Conservation (phyloP, 2,888 invertebrate species). For the Brassicogethes aeneus region DNA sequence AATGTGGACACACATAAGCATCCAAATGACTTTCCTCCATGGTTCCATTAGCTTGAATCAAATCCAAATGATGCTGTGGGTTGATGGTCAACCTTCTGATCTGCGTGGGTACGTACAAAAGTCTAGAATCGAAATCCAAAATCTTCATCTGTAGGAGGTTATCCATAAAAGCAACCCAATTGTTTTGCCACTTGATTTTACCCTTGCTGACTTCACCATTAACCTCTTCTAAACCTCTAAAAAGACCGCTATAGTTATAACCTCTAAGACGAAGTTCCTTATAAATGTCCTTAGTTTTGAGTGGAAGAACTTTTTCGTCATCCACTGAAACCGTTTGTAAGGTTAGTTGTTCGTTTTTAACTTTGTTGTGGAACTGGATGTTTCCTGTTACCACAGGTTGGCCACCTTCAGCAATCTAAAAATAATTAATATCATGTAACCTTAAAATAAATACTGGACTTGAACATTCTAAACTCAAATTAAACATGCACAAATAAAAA, state of each 20-base stretch:
- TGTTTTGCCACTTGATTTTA: conserved; percentile 60
- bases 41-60: background rate
- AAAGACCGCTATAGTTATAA: conserved; percentile 42
- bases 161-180: conserved; percentile 85
- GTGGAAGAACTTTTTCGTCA: no score
- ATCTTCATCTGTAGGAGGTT: conserved; percentile 79
- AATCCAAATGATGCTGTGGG: conserved; percentile 49
- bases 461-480: no score
- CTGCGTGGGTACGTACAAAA: conserved; percentile 66
- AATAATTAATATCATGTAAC: background rate
- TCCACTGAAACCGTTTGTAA: no score
- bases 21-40: background rate
- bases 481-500: no score
- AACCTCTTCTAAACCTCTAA: conserved; percentile 19
- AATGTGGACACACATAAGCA: background rate
- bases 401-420: conserved; percentile 4
- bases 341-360: conserved; percentile 5
- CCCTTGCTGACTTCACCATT: conserved; percentile 38
- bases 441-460: no score
- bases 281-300: conserved; percentile 52
- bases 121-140: conserved; percentile 55
- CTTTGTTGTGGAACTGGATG: background rate
- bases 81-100: conserved; percentile 63
- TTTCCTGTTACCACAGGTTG: conserved; percentile 5
- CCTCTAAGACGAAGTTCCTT: conserved; percentile 60